A percentile compares a stretch with the other conserved stretches of the same genome.
phyloP scores from a whole-genome alignment of 2,113 vertebrate species.

The Gallinago jamesoni region DNA sequence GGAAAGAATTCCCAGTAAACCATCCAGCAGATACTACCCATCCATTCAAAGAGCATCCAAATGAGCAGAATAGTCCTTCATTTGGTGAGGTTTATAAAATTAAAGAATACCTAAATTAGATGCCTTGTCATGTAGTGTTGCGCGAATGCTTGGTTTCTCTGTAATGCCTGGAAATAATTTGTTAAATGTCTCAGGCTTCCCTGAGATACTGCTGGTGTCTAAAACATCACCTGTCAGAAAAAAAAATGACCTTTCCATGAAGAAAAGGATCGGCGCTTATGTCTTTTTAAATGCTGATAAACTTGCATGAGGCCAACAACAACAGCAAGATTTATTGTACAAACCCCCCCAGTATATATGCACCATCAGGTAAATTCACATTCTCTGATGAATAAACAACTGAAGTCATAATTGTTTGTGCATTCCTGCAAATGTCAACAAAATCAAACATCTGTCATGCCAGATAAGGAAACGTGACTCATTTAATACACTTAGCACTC shows the following conservation, averaged over 20 bases:
- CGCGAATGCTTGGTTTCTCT: neutral
- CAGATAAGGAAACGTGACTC: constrained; percentile 51
- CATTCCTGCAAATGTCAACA: constrained; percentile 77
- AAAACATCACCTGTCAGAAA: constrained; percentile 6
- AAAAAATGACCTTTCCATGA: constrained; percentile 64
- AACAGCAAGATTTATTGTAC: constrained; percentile 47
- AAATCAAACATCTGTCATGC: constrained; percentile 73
- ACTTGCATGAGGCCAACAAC: neutral
- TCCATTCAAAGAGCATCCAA: neutral
- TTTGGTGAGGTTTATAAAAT: neutral
- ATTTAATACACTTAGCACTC: constrained; percentile 61
- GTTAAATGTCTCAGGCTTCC: neutral
- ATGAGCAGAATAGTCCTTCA: neutral
- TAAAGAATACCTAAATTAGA: neutral
- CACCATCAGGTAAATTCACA: constrained; percentile 46
- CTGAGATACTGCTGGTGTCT: neutral
- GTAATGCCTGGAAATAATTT: neutral
- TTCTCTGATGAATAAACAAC: constrained; percentile 71
- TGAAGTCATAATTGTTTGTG: constrained; percentile 69
- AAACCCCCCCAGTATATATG: neutral
- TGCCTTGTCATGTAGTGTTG: neutral
- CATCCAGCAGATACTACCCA: neutral
- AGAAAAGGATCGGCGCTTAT: constrained; percentile 13
- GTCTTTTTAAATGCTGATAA: constrained; percentile 63
- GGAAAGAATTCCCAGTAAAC: neutral